Conservation (phyloP, 2,113 vertebrate species). For the Pelobates fuscus region DNA sequence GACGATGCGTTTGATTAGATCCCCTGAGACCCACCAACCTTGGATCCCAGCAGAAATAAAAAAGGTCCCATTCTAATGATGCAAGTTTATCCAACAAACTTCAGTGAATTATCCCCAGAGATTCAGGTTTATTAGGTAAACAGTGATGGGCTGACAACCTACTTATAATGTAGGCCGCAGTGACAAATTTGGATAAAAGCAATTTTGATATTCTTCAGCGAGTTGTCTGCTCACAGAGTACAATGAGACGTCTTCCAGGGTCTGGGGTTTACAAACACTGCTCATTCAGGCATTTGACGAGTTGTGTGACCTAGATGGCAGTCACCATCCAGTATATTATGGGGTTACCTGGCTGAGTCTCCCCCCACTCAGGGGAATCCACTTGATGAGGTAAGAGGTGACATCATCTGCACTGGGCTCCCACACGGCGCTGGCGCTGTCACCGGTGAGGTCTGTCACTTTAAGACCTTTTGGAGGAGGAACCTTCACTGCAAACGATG, state of each 20-base stretch:
- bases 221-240: too few relatives aligned
- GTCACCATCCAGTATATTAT: too few relatives aligned
- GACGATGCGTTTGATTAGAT: not conserved
- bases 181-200: too few relatives aligned
- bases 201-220: too few relatives aligned
- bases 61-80: not conserved
- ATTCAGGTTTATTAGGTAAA: too few relatives aligned
- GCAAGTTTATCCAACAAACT: not conserved
- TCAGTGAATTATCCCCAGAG: not conserved
- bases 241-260: too few relatives aligned
- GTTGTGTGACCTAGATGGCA: too few relatives aligned
- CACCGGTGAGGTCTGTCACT: slow-evolving; percentile 78
- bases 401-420: slow-evolving; percentile 78
- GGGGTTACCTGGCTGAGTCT: slow-evolving; percentile 82
- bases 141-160: too few relatives aligned
- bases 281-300: too few relatives aligned
- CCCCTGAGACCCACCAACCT: not conserved
- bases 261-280: too few relatives aligned
- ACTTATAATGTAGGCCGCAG: too few relatives aligned
- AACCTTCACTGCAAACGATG: slow-evolving; percentile 74
- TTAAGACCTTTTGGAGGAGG: slow-evolving; percentile 78
- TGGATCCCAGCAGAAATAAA: not conserved
- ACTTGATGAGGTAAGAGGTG: slow-evolving; percentile 87
- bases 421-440: slow-evolving; percentile 78
- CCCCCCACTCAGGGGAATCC: slow-evolving; percentile 82